Percentiles rank a stretch among this genome's conserved stretches.
Conservation (phyloP, 2,113 vertebrate genomes). For the Psittacus erithacus region DNA sequence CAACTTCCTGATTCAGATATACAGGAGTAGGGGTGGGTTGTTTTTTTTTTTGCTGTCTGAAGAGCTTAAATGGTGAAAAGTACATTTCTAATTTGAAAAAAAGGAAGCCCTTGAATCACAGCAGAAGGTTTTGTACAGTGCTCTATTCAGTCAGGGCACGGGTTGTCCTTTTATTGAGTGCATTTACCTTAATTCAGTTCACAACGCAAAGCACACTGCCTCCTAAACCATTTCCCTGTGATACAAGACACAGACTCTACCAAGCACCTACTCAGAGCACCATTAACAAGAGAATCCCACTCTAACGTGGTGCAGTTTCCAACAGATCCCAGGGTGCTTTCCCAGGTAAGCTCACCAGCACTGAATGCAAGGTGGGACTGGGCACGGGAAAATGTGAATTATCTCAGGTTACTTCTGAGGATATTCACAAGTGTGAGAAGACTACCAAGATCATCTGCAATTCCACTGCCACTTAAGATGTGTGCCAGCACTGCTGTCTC, state of each 20-base stretch:
- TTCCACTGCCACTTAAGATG: background rate
- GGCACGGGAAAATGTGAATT: background rate
- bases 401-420: background rate
- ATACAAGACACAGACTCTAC: background rate
- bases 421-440: background rate
- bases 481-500: too few species aligned
- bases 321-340: background rate
- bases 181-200: background rate
- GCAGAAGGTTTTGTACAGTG: accelerated
- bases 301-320: background rate
- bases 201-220: background rate
- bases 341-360: background rate
- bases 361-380: accelerated
- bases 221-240: background rate
- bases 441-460: background rate
- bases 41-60: background rate
- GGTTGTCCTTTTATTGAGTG: background rate
- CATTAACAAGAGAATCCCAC: background rate
- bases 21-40: background rate
- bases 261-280: background rate
- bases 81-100: background rate
- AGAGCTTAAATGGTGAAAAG: background rate
- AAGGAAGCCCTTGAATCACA: background rate
- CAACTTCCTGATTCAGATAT: background rate
- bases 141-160: background rate